These are phyloP conservation scores for Isaurus tuberculatus DNA, from an alignment of 92 coral and sea anemone genomes.

Conservation along the genomic window DNA sequence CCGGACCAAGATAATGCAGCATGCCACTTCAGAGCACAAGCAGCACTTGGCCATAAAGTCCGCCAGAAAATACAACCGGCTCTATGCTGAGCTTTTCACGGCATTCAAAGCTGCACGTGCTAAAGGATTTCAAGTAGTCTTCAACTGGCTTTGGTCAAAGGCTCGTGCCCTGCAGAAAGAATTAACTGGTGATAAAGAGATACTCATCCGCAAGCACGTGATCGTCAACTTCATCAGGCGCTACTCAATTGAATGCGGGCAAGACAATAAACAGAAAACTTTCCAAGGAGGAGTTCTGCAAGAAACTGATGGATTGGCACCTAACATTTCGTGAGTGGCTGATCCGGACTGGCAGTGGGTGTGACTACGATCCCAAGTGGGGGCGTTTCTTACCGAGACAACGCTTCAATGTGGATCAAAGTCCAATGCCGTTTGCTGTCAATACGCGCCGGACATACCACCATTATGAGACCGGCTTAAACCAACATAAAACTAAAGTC, in stretches of 20 bases:
- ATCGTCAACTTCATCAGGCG: too few species aligned
- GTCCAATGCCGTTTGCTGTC: constrained; percentile 8
- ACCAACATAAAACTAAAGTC: constrained; percentile 13
- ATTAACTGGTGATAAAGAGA: not conserved
- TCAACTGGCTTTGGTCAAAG: constrained; percentile 33
- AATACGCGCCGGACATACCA: not conserved
- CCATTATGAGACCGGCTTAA: constrained; percentile 9
- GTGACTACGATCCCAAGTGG: too few species aligned
- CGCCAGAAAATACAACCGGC: constrained; percentile 23
- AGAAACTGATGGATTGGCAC: too few species aligned
- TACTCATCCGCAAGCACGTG: too few species aligned
- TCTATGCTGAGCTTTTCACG: constrained; percentile 17
- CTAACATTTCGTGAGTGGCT: too few species aligned
- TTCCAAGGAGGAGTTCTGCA: too few species aligned
- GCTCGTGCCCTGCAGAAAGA: not conserved
- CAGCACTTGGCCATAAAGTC: constrained; percentile 25
- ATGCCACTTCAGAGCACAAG: constrained; percentile 13
- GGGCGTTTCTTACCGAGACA: constrained; percentile 1
- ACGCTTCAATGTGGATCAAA: constrained; percentile 15
- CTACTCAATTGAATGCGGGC: too few species aligned
- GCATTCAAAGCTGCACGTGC: constrained; percentile 27
- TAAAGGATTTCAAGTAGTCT: constrained; percentile 11
- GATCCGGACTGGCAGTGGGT: too few species aligned
- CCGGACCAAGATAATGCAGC: not conserved
- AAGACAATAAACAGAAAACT: too few species aligned